These are phyloP conservation scores for Athrips mouffetella DNA, from an alignment of 2,888 invertebrate species.

Conservation along the genomic window DNA sequence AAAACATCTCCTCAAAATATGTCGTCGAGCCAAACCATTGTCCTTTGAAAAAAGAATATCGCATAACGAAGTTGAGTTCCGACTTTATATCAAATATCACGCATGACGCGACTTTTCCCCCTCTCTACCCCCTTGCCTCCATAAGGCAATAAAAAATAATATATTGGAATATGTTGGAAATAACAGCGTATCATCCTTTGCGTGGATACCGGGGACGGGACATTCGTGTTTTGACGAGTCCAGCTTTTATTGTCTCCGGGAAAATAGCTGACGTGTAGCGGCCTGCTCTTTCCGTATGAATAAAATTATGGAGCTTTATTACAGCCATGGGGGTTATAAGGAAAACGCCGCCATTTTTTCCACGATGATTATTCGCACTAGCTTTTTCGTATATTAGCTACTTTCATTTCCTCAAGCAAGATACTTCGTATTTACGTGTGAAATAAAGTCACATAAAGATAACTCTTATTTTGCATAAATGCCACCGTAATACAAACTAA, in stretches of 20 bases:
- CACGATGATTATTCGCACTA: slow-evolving; percentile 6
- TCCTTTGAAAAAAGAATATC: slow-evolving; percentile 78
- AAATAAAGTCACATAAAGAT: too few relatives aligned
- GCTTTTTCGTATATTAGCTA: slow-evolving; percentile 6
- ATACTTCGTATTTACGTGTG: too few relatives aligned
- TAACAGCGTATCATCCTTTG: slow-evolving; percentile 76
- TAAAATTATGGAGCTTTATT: slow-evolving; percentile 55
- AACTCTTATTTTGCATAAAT: too few relatives aligned
- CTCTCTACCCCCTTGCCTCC: slow-evolving; percentile 31
- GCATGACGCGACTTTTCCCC: slow-evolving; percentile 68
- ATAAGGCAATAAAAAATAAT: slow-evolving; percentile 79
- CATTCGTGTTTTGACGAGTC: slow-evolving; percentile 69
- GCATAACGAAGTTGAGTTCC: slow-evolving; percentile 77
- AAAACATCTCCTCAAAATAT: slow-evolving; percentile 63
- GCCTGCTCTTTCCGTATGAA: slow-evolving; percentile 56
- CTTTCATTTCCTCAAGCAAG: slow-evolving; percentile 8
- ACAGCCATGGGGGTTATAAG: slow-evolving; percentile 46
- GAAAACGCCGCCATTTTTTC: slow-evolving; percentile 36
- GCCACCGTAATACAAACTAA: too few relatives aligned
- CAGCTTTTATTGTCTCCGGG: slow-evolving; percentile 68
- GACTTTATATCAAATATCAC: slow-evolving; percentile 79
- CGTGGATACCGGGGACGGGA: slow-evolving; percentile 60
- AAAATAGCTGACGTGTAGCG: slow-evolving; percentile 65
- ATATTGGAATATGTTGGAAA: slow-evolving; percentile 80
- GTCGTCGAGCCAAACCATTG: slow-evolving; percentile 66